A percentile compares a stretch with the other conserved stretches of the same genome.
Evolutionary conservation across 2,797 vertebrate species (phyloP).

Genomic region (Brachymystax lenok): DNA sequence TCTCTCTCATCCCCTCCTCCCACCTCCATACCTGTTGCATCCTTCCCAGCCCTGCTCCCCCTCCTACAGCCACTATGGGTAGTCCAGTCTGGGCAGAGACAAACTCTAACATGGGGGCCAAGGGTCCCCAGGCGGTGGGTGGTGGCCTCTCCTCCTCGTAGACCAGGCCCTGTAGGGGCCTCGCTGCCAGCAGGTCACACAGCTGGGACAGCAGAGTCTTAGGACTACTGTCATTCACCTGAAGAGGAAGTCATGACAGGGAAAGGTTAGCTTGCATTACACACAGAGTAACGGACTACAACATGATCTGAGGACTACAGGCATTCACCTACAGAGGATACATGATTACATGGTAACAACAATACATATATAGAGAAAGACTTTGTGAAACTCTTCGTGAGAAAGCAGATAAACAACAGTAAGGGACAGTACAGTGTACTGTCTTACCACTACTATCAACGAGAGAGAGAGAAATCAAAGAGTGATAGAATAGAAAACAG

Average conservation of each 20-base stretch:
- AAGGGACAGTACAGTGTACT: too few species aligned
- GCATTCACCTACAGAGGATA: neutral
- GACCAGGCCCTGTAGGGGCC: slow-evolving; percentile 91
- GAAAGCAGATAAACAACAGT: neutral
- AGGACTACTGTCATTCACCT: slow-evolving; percentile 93
- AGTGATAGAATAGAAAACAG: too few species aligned
- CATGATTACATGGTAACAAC: slow-evolving; percentile 4
- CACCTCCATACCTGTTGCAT: slow-evolving; percentile 86
- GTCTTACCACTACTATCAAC: neutral
- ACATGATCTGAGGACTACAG: neutral
- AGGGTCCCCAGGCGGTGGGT: slow-evolving; percentile 76
- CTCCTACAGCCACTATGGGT: slow-evolving; percentile 93
- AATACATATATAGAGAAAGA: neutral
- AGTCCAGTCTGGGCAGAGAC: slow-evolving; percentile 94
- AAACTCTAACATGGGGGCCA: slow-evolving; percentile 95
- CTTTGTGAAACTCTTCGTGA: neutral
- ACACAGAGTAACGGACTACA: neutral
- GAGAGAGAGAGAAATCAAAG: too few species aligned
- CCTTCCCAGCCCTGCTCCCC: slow-evolving; percentile 91
- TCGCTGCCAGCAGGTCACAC: slow-evolving; percentile 90
- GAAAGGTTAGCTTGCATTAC: neutral
- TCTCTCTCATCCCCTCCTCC: too few species aligned
- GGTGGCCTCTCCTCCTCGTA: slow-evolving; percentile 90
- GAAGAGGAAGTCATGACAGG: slow-evolving; percentile 29
- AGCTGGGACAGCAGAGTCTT: slow-evolving; percentile 91